These are phyloP conservation scores for Abramis brama DNA, from an alignment of 2,113 vertebrate genomes.

Conservation along the genomic window DNA sequence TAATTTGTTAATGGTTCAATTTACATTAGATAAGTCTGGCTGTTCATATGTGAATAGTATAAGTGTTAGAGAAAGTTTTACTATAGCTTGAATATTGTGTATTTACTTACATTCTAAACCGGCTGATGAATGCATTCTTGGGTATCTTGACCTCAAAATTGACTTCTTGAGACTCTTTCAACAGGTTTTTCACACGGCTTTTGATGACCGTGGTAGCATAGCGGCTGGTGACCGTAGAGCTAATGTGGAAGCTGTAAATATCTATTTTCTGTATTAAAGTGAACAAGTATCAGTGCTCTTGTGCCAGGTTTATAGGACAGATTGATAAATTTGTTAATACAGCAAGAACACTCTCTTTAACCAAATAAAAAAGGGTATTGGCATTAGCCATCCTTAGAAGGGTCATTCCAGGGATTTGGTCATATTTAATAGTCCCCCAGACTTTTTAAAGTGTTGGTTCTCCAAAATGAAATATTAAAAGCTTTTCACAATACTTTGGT, in stretches of 20 bases:
- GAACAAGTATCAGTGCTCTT: not conserved
- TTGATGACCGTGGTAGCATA: constrained; percentile 90
- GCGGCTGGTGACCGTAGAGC: constrained; percentile 85
- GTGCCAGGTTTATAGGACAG: not conserved
- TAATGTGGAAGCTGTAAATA: constrained; percentile 88
- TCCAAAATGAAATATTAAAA: too few species aligned
- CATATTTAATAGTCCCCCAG: too few species aligned
- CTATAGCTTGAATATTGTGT: not conserved
- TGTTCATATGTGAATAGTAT: not conserved
- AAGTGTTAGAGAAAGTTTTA: not conserved
- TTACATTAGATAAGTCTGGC: not conserved
- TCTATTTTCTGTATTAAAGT: constrained; percentile 72
- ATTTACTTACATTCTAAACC: constrained; percentile 88
- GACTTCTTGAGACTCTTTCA: constrained; percentile 79
- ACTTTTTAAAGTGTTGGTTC: too few species aligned
- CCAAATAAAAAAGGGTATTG: not conserved
- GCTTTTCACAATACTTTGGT: too few species aligned
- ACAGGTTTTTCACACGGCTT: constrained; percentile 85
- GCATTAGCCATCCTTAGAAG: not conserved
- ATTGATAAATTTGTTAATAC: not conserved
- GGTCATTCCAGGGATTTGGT: too few species aligned
- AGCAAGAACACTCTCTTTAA: not conserved
- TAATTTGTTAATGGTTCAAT: not conserved
- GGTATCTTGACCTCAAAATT: constrained; percentile 89
- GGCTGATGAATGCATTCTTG: constrained; percentile 93